Evolutionary conservation across 2,888 invertebrate species (phyloP), one percentile per base, ranked within the genome.

Genomic region (Agonopterix heracliana): DNA sequence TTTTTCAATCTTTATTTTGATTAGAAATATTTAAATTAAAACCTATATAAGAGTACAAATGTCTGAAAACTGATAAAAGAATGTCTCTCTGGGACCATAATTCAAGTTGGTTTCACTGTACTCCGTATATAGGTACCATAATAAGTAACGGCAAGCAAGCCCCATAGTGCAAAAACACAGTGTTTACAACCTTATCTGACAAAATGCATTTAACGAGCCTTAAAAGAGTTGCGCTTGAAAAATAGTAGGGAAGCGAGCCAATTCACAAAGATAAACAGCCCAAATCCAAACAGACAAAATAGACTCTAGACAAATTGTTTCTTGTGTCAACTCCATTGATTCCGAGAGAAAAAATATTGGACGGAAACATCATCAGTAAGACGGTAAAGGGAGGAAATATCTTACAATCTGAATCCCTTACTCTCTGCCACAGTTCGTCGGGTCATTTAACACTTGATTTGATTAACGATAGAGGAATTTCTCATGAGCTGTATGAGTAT

Each of bases 391-490:
- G 53, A 59, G 68, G 70, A 72, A 72, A 78, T 78, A 74, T 78
- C 43, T 46, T 66, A 58, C 63, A 66, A 67, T 69, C 66, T 59
- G 60, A 66, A 63, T 69, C 66, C 63, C 66, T 68, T 61, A 26
- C 26, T 63, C 60, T 59, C 60, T 57, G 60, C 59, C 61, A 64
- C 67, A 60, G 67, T 63, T 68, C 59, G 54, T 57, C 66, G 74
- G 71, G 61, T 74, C 78, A 78, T 82, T 81, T 73, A 78, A 71
- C 78, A 76, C 71, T 68, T 73, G 66, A 78, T 81, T 80, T 80
- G 75, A 82, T 80, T 81, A 78, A 81, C 69, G 78, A 71, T 64
- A 53, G 56, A 59, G 56, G 57, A 57, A 61, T 63, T 62, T 58
- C 53, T 56, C 48, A 47, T 44, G 41, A 54, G 54, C 55, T 46